These are phyloP conservation scores for Sclerodermus sp. DNA, from an alignment of 2,888 invertebrate genomes.

Conservation along the genomic window DNA sequence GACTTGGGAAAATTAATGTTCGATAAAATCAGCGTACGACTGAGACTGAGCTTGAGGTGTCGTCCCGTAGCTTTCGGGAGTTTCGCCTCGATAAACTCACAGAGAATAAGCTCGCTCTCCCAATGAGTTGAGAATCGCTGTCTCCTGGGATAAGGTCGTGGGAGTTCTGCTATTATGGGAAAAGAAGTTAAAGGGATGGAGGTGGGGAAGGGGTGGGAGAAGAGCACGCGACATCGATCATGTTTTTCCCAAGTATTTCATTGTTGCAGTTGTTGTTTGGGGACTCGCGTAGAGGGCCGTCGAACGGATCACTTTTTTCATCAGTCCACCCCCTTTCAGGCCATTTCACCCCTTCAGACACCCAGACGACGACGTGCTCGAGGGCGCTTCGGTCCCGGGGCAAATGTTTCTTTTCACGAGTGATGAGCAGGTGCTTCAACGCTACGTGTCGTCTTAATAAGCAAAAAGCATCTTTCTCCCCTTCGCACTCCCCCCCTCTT, in stretches of 20 bases:
- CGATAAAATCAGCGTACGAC: too few species aligned
- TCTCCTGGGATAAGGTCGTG: too few species aligned
- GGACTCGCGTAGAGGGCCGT: slow-evolving; percentile 3
- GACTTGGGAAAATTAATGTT: too few species aligned
- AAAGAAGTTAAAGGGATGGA: not conserved
- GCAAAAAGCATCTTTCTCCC: too few species aligned
- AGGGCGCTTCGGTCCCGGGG: not conserved
- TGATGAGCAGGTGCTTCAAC: not conserved
- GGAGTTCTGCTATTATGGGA: not conserved
- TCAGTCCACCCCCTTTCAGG: not conserved
- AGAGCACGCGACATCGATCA: slow-evolving; percentile 21
- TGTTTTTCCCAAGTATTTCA: slow-evolving; percentile 20
- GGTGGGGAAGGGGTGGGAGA: too few species aligned
- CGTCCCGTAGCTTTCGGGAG: too few species aligned
- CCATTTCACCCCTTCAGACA: not conserved
- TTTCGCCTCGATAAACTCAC: not conserved
- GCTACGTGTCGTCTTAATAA: too few species aligned
- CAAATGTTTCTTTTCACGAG: not conserved
- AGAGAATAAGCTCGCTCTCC: not conserved
- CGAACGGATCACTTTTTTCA: slow-evolving; percentile 15
- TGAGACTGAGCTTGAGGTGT: too few species aligned
- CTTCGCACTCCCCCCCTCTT: too few species aligned
- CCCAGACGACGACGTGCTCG: not conserved
- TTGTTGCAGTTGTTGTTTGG: slow-evolving; percentile 12
- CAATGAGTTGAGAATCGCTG: not conserved